Evolutionary conservation across 2,888 invertebrate species (phyloP).

Genomic region (Aethes cnicana): DNA sequence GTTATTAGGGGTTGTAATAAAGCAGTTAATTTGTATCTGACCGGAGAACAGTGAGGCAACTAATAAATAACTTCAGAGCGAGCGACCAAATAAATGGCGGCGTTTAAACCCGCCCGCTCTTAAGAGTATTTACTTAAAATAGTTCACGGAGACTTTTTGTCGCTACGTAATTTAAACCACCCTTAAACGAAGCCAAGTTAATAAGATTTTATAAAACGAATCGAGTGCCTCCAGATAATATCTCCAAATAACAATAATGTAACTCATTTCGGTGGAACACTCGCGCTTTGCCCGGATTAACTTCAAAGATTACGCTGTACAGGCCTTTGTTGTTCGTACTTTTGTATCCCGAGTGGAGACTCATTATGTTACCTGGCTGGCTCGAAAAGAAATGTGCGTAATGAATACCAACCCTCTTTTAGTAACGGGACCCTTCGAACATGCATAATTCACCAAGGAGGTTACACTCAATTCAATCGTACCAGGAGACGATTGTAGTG

Average conservation of each 20-base stretch:
- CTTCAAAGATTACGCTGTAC: constrained; percentile 46
- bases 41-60: constrained; percentile 47
- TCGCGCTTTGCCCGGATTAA: constrained; percentile 44
- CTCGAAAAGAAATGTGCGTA: constrained; percentile 17
- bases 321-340: constrained; percentile 46
- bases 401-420: constrained; percentile 10
- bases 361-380: constrained; percentile 18
- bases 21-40: constrained; percentile 44
- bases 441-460: constrained; percentile 1
- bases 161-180: too few species aligned
- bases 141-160: not conserved
- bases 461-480: too few species aligned
- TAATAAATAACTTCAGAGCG: constrained; percentile 52
- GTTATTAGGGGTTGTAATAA: constrained; percentile 46
- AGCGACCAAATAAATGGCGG: not conserved
- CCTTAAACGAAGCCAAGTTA: too few species aligned
- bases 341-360: constrained; percentile 37
- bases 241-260: constrained; percentile 17
- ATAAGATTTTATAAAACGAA: too few species aligned
- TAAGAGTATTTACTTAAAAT: not conserved
- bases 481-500: too few species aligned
- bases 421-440: not conserved
- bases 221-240: constrained; percentile 2
- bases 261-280: constrained; percentile 29
- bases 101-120: not conserved